Base-by-base conservation (phyloP, 2,797 vertebrate species). In the Dermochelys coriacea region DNA sequence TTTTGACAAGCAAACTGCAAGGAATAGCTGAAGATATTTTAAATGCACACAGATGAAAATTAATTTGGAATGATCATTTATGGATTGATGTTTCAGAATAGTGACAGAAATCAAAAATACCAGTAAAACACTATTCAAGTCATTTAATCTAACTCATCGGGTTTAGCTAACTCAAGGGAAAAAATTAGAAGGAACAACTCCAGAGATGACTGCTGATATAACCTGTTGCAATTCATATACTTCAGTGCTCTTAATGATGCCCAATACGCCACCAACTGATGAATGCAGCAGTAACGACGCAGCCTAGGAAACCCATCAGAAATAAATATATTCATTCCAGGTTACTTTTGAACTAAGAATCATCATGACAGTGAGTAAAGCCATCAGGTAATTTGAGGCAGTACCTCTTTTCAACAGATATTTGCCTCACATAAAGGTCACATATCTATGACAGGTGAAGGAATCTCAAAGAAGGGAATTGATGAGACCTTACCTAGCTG, bases 161-260 rank as follows among this genome's bases (percentile, higher is more conserved):
- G 84, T 82, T n/a, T 82, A 95, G 68, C 23, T 91, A 89, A 51
- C 86, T 96, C 78, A 93, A 93, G 64, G 94, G 94, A 88, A 80
- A 93, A 96, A 94, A 87, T 93, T 74, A 94, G 94, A 95, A 94
- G 14, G 57, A 95, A 5, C 89, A 78, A 90, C 95, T 95, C 88
- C 49, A 88, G 74, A 88, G 45, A 88, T 79, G 86, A 93, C 84
- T 96, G 34, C 84, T 92, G 87, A 84, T 94, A 91, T 92, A 84
- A 91, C 90, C 92, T 94, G 82, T 93, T 97, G 92, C 84, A 95
- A 85, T 96, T 94, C 93, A 90, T 93, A 87, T 51, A 87, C 87
- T 95, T 95, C 90, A 79, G 14, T 45, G n/a, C 74, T 87, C 87
- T 93, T 92, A 87, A 61, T 41, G 23, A 75, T 75, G 25, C 41